Evolutionary conservation across 2,113 vertebrate species (phyloP).

Genomic region (Elgaria multicarinata): DNA sequence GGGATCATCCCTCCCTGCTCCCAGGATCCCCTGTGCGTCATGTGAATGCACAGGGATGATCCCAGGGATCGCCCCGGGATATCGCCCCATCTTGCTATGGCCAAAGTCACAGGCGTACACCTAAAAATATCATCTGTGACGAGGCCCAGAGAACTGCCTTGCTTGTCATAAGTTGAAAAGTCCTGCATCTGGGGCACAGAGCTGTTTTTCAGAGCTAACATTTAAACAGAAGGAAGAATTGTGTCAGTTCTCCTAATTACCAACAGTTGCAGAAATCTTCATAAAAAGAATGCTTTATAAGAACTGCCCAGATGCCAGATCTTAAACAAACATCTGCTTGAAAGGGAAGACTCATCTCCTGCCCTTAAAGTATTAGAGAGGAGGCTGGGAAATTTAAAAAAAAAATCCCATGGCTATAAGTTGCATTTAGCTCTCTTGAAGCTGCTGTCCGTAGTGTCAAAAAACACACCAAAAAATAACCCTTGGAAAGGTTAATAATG

Average conservation of each 20-base stretch:
- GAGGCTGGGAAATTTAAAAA: slow-evolving; percentile 32
- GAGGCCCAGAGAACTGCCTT: slow-evolving; percentile 5
- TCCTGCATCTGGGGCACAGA: not conserved
- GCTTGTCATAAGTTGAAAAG: slow-evolving; percentile 57
- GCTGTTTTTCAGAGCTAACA: slow-evolving; percentile 73
- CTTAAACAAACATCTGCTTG: slow-evolving; percentile 81
- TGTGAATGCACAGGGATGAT: too few species aligned
- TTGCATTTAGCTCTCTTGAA: slow-evolving; percentile 78
- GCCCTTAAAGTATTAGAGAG: slow-evolving; percentile 54
- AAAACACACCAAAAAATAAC: slow-evolving; percentile 80
- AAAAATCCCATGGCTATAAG: slow-evolving; percentile 61
- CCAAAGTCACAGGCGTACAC: not conserved
- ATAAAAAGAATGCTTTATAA: slow-evolving; percentile 69
- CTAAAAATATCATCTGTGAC: not conserved
- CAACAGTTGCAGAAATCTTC: slow-evolving; percentile 75
- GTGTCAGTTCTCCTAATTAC: slow-evolving; percentile 74
- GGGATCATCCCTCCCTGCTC: too few species aligned
- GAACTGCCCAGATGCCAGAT: slow-evolving; percentile 76
- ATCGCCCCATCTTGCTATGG: too few species aligned
- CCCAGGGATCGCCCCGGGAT: too few species aligned
- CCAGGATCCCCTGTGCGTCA: too few species aligned
- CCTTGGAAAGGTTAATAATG: slow-evolving; percentile 94
- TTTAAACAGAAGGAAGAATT: slow-evolving; percentile 68
- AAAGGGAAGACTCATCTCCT: slow-evolving; percentile 68
- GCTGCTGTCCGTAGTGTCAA: slow-evolving; percentile 80